Evolutionary conservation across 2,113 vertebrate genomes (phyloP).

Genomic region (Zeus faber): DNA sequence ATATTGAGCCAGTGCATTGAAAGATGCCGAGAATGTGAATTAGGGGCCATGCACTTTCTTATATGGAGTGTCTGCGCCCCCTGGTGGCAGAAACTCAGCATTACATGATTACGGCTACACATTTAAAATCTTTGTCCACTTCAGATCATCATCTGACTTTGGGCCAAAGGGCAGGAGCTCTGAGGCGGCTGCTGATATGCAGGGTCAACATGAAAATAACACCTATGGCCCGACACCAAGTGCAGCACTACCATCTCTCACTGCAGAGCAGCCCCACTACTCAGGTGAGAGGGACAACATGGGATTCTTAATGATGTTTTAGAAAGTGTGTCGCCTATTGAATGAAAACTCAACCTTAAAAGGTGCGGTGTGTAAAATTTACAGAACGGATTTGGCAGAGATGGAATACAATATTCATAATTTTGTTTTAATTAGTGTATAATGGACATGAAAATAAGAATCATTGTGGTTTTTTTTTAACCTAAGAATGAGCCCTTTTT

Average conservation of each 20-base stretch:
- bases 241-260: constrained; percentile 80
- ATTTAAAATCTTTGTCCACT: constrained; percentile 25
- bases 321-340: too few species aligned
- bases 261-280: constrained; percentile 88
- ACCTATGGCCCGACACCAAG: constrained; percentile 78
- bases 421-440: too few species aligned
- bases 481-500: too few species aligned
- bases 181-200: constrained; percentile 81
- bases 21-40: constrained; percentile 62
- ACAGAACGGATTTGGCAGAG: too few species aligned
- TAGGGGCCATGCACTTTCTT: constrained; percentile 3
- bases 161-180: constrained; percentile 86
- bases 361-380: too few species aligned
- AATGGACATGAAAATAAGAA: too few species aligned
- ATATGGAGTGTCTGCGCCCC: constrained; percentile 39
- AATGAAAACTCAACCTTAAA: too few species aligned
- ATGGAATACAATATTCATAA: too few species aligned
- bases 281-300: constrained; percentile 79
- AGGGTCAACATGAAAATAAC: constrained; percentile 78
- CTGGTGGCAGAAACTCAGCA: constrained; percentile 39
- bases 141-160: constrained; percentile 91
- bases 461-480: too few species aligned
- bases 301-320: too few species aligned
- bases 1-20: constrained; percentile 57
- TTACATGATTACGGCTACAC: constrained; percentile 13